Conservation (phyloP, 2,797 vertebrate species). For the Sebastes dallii region DNA sequence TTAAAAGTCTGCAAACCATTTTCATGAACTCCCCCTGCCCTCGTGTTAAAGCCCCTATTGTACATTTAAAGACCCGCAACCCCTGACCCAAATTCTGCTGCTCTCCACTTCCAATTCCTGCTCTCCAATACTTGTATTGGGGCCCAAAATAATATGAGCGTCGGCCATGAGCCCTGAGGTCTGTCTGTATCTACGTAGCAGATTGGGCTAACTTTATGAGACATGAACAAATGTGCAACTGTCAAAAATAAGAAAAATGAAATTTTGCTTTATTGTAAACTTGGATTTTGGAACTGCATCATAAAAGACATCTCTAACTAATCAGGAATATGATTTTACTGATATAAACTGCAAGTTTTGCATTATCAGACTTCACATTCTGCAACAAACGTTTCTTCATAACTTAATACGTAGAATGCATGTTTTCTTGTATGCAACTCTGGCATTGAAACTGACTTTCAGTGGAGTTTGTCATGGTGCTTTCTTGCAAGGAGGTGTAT, state of each 20-base stretch:
- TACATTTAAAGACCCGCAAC: constrained; percentile 64
- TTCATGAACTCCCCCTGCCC: constrained; percentile 58
- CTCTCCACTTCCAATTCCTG: constrained; percentile 39
- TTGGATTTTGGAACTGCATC: neutral
- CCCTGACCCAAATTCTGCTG: constrained; percentile 65
- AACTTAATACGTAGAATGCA: neutral
- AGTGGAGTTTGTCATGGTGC: neutral
- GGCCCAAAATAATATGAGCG: constrained; percentile 61
- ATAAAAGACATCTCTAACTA: neutral
- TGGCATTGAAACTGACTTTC: constrained; percentile 8
- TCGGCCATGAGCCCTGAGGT: constrained; percentile 29
- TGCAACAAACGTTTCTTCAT: neutral
- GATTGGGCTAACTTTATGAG: constrained; percentile 20
- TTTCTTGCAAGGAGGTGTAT: constrained; percentile 2
- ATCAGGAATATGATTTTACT: neutral
- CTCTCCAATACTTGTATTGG: constrained; percentile 54
- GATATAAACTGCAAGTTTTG: neutral
- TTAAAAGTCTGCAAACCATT: constrained; percentile 68
- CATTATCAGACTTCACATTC: neutral
- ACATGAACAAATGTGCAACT: constrained; percentile 18
- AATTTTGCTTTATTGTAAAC: neutral
- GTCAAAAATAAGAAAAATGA: neutral
- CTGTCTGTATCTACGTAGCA: constrained; percentile 9
- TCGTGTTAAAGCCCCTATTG: constrained; percentile 69
- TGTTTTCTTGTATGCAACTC: neutral